These are phyloP conservation scores for Penaeus monodon DNA, from an alignment of 2,888 invertebrate species.

Conservation along the genomic window DNA sequence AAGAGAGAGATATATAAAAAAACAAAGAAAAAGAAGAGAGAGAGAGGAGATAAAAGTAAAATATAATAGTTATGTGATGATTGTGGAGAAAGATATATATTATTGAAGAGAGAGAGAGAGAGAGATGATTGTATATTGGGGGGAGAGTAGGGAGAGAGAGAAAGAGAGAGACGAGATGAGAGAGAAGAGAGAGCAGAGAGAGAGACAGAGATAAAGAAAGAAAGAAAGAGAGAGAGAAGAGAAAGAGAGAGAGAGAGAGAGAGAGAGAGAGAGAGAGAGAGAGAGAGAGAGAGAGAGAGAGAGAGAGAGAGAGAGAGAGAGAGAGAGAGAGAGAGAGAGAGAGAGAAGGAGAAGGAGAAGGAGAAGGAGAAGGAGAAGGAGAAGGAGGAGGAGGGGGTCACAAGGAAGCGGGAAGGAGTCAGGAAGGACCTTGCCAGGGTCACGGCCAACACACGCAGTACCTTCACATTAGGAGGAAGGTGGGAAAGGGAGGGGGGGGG, in stretches of 20 bases:
- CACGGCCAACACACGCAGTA: not conserved
- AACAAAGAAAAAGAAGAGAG: not conserved
- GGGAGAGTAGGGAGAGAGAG: too few species aligned
- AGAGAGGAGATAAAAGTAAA: too few species aligned
- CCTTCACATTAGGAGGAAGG: not conserved
- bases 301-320: not conserved
- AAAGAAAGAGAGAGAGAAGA: not conserved
- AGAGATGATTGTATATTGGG: too few species aligned
- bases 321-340: not conserved
- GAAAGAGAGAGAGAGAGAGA: not conserved
- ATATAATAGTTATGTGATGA: too few species aligned
- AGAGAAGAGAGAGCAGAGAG: too few species aligned
- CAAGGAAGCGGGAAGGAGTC: constrained; percentile 9
- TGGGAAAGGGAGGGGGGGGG: not conserved
- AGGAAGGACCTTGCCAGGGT: not conserved
- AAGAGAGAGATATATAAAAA: not conserved
- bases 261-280: not conserved
- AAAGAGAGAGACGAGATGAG: too few species aligned
- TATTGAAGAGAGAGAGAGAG: too few species aligned
- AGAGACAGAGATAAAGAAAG: not conserved
- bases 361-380: not conserved
- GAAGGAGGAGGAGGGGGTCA: not conserved
- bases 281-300: not conserved
- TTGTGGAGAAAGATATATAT: too few species aligned
- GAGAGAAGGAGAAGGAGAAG: not conserved